phyloP scores from a whole-genome alignment of 2,797 vertebrate genomes.

The Tiaroga cobitis region DNA sequence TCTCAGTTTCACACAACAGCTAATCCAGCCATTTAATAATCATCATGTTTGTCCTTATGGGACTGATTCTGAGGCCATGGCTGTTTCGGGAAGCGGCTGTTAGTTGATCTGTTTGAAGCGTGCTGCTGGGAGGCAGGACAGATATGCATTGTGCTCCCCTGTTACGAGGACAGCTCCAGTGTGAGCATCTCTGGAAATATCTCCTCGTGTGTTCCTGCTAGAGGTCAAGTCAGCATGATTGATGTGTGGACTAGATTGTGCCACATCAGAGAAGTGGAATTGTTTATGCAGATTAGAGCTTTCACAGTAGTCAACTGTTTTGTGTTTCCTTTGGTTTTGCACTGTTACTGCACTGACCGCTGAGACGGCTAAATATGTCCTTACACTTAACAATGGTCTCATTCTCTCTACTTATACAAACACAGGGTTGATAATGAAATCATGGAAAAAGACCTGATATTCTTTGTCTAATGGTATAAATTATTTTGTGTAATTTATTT shows the following conservation, averaged over 20 bases:
- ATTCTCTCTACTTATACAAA: constrained; percentile 9
- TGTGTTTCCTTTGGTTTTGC: constrained; percentile 28
- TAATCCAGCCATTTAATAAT: constrained; percentile 69
- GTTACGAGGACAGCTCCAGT: constrained; percentile 59
- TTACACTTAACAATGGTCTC: neutral
- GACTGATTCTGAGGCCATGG: neutral
- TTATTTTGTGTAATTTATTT: neutral
- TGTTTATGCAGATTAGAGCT: constrained; percentile 53
- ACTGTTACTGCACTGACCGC: constrained; percentile 20
- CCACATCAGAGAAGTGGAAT: constrained; percentile 41
- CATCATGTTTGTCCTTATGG: constrained; percentile 57
- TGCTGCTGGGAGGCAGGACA: constrained; percentile 1
- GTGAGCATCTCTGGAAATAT: constrained; percentile 53
- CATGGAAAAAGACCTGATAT: neutral
- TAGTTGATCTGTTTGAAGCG: constrained; percentile 13
- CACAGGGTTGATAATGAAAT: neutral
- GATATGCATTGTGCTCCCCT: neutral
- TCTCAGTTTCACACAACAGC: constrained; percentile 47
- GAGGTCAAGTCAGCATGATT: constrained; percentile 51
- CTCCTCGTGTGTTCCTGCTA: constrained; percentile 17
- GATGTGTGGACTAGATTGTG: constrained; percentile 38
- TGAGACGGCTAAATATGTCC: constrained; percentile 42
- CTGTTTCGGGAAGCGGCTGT: constrained; percentile 24
- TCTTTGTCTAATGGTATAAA: neutral
- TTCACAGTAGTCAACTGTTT: constrained; percentile 43